Conservation (phyloP, 2,113 vertebrate genomes). For the Sprattus sprattus region DNA sequence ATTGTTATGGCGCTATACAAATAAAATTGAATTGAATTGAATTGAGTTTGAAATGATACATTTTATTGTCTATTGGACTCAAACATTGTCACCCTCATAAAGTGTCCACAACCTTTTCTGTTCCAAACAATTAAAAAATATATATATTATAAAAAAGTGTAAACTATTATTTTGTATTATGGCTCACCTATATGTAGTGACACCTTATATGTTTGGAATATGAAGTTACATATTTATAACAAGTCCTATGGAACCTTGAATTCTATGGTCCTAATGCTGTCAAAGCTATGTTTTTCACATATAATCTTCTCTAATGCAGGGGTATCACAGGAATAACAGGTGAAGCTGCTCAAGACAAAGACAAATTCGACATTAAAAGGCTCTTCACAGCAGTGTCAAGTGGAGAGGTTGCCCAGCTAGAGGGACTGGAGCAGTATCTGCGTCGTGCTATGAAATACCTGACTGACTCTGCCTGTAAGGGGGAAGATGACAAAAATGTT, state of each 20-base stretch:
- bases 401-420: conserved; percentile 73
- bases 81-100: neutral
- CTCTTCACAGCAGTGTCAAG: conserved; percentile 86
- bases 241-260: neutral
- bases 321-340: conserved; percentile 49
- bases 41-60: too few relatives aligned
- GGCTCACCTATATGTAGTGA: too few relatives aligned
- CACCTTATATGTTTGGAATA: neutral
- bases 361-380: conserved; percentile 55
- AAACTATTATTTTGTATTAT: too few relatives aligned
- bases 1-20: too few relatives aligned
- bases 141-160: too few relatives aligned
- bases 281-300: conserved; percentile 43
- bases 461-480: conserved; percentile 83
- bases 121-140: too few relatives aligned
- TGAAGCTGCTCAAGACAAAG: conserved; percentile 51
- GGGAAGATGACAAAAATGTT: neutral
- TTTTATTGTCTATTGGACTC: neutral
- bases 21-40: too few relatives aligned
- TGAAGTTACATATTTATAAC: neutral
- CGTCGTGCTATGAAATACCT: conserved; percentile 77
- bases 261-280: neutral
- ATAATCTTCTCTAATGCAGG: conserved; percentile 54
- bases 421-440: conserved; percentile 81
- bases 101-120: too few relatives aligned